Conservation (phyloP, 2,113 vertebrate genomes). For the Hypocryptadius cinnamomeus region DNA sequence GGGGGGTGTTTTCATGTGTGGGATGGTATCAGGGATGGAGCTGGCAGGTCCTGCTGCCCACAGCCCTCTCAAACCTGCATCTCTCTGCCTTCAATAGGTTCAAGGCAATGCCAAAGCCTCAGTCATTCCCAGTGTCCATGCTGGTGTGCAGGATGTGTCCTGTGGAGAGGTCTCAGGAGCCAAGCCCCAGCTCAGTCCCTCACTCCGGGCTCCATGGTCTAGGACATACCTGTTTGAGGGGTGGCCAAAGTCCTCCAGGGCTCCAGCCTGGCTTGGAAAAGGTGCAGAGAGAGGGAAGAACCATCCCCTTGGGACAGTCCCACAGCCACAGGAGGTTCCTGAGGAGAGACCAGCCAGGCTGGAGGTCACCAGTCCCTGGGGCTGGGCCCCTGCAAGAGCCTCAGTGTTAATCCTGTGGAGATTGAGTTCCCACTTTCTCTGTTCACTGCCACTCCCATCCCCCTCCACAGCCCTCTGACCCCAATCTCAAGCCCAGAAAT, state of each 20-base stretch:
- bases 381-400: not conserved
- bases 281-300: not conserved
- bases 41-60: not conserved
- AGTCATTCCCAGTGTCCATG: not conserved
- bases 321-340: constrained; percentile 65
- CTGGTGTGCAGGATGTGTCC: not conserved
- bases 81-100: not conserved
- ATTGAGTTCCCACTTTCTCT: not conserved
- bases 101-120: not conserved
- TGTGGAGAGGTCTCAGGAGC: not conserved
- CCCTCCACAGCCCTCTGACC: not conserved
- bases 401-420: not conserved
- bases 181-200: not conserved
- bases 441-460: not conserved
- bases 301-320: not conserved
- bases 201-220: not conserved
- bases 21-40: not conserved
- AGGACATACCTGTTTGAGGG: accelerated
- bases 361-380: not conserved
- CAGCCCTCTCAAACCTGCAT: not conserved
- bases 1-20: not conserved
- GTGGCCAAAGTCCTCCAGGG: not conserved
- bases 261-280: not conserved
- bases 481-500: not conserved
- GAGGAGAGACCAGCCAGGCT: not conserved